phyloP scores from a whole-genome alignment of 2,888 invertebrate species.

The Calliscelio sp. region DNA sequence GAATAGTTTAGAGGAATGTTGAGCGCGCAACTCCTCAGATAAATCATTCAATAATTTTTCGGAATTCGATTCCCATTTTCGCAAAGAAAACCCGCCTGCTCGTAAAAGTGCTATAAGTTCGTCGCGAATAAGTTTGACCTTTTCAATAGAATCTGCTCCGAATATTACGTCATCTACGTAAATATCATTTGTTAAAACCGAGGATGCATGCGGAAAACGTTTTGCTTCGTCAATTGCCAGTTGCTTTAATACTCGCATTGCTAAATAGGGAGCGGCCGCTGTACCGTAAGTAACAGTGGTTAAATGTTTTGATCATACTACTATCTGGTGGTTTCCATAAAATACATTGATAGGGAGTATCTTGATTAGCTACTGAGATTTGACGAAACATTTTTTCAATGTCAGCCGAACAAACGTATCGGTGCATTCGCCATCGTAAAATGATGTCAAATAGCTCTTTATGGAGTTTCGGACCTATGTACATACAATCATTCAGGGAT shows the following conservation, averaged over 20 bases:
- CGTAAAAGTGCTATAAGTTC: conserved; percentile 39
- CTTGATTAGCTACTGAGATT: not conserved
- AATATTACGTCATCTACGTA: not conserved
- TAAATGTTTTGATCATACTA: not conserved
- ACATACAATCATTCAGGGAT: conserved; percentile 22
- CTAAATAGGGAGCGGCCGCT: not conserved
- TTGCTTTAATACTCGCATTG: not conserved
- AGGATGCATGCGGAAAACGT: not conserved
- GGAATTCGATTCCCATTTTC: conserved; percentile 54
- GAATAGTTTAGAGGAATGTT: not conserved
- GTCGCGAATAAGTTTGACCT: not conserved
- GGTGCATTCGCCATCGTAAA: conserved; percentile 11
- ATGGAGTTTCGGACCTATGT: conserved; percentile 14
- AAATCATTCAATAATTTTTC: not conserved
- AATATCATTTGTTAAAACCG: not conserved
- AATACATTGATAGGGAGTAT: not conserved
- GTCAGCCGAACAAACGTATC: conserved; percentile 32
- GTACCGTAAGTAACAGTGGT: not conserved
- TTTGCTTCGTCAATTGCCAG: not conserved
- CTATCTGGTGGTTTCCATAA: not conserved
- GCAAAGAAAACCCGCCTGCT: conserved; percentile 48
- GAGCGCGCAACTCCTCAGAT: not conserved
- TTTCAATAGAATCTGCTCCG: not conserved
- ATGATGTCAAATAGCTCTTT: not conserved
- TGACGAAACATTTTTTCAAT: conserved; percentile 42